phyloP scores from a whole-genome alignment of 1,140 invertebrate species.

The Aphelenchoides besseyi region DNA sequence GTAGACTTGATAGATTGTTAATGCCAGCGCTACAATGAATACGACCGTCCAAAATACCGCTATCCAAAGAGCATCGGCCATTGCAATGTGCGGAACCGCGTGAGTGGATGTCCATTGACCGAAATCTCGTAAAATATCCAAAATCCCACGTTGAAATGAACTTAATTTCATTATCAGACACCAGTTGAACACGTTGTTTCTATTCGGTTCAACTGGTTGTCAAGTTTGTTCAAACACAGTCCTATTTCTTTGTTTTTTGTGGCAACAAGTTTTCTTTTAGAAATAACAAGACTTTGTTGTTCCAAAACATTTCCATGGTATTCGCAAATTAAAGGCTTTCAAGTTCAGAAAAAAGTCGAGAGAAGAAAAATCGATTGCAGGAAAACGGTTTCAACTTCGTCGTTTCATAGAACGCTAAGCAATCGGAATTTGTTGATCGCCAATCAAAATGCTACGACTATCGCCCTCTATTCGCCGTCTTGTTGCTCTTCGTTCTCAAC shows the following conservation, averaged over 20 bases:
- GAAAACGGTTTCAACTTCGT: no score
- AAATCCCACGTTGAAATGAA: background rate
- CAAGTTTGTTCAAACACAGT: no score
- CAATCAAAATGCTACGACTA: background rate
- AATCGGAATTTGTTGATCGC: no score
- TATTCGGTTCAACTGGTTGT: no score
- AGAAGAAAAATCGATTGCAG: background rate
- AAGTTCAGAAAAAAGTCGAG: no score
- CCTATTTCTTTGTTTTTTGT: no score
- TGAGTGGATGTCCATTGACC: conserved; percentile 21
- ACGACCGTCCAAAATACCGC: conserved; percentile 6
- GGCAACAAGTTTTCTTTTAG: no score
- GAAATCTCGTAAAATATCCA: conserved; percentile 18
- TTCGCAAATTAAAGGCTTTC: no score
- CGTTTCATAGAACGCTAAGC: no score
- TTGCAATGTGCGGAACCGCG: conserved; percentile 13
- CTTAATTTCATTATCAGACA: background rate
- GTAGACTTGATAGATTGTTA: conserved; percentile 12
- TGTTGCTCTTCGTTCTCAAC: background rate
- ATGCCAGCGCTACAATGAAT: conserved; percentile 5
- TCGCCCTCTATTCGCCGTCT: background rate
- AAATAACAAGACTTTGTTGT: background rate
- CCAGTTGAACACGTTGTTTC: no score
- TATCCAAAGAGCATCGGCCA: conserved; percentile 8
- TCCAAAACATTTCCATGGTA: no score